Evolutionary conservation across 2,797 vertebrate genomes (phyloP).

Genomic region (Otolemur crassicaudatus): DNA sequence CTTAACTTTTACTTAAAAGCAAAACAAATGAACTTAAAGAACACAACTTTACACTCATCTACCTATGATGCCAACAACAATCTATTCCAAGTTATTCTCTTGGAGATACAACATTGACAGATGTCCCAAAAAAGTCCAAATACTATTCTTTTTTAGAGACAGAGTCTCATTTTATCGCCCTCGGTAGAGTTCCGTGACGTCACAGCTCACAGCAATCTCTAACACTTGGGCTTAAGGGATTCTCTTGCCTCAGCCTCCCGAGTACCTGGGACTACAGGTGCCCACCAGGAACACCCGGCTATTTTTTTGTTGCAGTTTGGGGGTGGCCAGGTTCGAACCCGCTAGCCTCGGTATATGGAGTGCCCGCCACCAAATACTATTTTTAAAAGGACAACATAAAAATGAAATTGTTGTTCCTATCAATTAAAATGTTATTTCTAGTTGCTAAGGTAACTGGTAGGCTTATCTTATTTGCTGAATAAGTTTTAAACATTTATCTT

Average conservation of each 20-base stretch:
- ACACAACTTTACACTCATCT: not conserved
- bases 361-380: not conserved
- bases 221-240: too few relatives aligned
- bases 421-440: constrained; percentile 48
- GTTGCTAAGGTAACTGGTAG: not conserved
- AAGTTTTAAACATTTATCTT: constrained; percentile 32
- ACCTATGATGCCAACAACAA: not conserved
- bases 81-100: constrained; percentile 19
- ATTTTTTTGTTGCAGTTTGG: too few relatives aligned
- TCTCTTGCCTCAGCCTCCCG: too few relatives aligned
- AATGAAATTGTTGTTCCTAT: not conserved
- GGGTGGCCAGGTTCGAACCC: too few relatives aligned
- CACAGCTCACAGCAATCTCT: too few relatives aligned
- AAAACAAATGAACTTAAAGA: constrained; percentile 47
- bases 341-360: too few relatives aligned
- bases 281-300: too few relatives aligned
- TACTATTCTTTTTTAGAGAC: not conserved
- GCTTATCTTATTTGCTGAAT: constrained; percentile 15
- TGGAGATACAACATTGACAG: not conserved
- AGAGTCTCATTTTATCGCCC: too few relatives aligned
- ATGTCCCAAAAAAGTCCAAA: not conserved
- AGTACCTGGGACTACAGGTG: too few relatives aligned
- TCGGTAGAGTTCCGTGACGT: too few relatives aligned
- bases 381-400: not conserved
- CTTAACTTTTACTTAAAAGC: not conserved